These are phyloP conservation scores for Nycticryphes semicollaris DNA, from an alignment of 2,113 vertebrate genomes.

Conservation along the genomic window DNA sequence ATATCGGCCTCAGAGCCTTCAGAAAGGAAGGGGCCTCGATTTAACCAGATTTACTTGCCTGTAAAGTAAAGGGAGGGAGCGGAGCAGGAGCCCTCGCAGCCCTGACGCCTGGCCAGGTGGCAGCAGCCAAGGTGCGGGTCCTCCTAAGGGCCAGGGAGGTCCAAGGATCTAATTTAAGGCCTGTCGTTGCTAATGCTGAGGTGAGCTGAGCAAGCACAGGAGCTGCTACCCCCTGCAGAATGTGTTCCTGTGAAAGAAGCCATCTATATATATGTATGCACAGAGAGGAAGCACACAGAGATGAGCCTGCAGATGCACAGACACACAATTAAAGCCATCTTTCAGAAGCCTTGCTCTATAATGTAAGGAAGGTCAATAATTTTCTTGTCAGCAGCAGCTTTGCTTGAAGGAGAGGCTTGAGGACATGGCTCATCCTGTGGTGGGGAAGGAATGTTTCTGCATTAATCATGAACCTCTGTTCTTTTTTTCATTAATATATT, in stretches of 20 bases:
- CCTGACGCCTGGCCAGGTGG: background rate
- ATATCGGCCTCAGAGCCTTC: background rate
- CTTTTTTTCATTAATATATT: background rate
- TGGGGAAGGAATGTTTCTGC: background rate
- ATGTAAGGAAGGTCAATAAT: background rate
- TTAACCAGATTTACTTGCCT: background rate
- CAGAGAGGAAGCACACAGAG: background rate
- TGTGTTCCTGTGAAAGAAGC: background rate
- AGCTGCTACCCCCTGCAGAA: background rate
- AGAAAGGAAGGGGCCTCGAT: background rate
- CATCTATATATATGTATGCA: rapidly evolving
- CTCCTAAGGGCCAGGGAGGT: background rate
- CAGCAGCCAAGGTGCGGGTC: background rate
- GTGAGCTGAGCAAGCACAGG: background rate
- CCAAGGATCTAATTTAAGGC: background rate
- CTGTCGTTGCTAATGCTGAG: rapidly evolving
- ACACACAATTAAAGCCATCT: background rate
- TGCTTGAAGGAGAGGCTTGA: background rate
- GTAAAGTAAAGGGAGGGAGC: background rate
- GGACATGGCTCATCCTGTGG: background rate
- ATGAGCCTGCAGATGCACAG: background rate
- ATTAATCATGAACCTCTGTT: background rate
- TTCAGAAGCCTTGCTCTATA: background rate
- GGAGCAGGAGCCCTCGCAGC: background rate
- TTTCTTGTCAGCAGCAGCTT: background rate